A percentile compares a stretch with the other conserved stretches of the same genome.
phyloP scores from a whole-genome alignment of 2,797 vertebrate species.

The Manis pentadactyla region DNA sequence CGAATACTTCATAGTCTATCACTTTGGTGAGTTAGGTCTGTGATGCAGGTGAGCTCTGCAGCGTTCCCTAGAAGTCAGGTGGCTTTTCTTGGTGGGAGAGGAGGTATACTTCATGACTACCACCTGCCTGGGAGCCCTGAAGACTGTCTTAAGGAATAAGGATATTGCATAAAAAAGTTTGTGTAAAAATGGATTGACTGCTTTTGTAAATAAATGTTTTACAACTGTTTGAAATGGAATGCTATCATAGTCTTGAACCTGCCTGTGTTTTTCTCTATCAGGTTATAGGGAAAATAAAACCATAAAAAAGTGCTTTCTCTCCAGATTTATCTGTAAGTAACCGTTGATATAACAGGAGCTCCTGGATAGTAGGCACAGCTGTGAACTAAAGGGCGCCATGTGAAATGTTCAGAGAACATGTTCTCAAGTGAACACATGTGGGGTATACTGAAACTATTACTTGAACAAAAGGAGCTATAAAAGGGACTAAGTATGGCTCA shows the following conservation, averaged over 20 bases:
- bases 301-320: not conserved
- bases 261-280: not conserved
- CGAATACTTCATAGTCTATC: not conserved
- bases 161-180: not conserved
- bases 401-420: not conserved
- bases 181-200: not conserved
- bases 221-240: not conserved
- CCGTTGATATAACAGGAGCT: not conserved
- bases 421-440: not conserved
- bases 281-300: not conserved
- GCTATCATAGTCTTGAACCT: not conserved
- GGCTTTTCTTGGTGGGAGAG: not conserved
- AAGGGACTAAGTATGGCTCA: not conserved
- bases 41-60: not conserved
- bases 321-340: not conserved
- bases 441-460: not conserved
- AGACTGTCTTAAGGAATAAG: not conserved
- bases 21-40: not conserved
- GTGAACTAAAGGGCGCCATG: not conserved
- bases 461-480: not conserved
- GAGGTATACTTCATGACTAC: not conserved
- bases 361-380: not conserved
- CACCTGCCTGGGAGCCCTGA: not conserved
- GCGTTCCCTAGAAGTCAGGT: not conserved
- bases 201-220: constrained; percentile 8